Evolutionary conservation across 1,140 invertebrate species (phyloP).

Genomic region (Epicauta chinensis): DNA sequence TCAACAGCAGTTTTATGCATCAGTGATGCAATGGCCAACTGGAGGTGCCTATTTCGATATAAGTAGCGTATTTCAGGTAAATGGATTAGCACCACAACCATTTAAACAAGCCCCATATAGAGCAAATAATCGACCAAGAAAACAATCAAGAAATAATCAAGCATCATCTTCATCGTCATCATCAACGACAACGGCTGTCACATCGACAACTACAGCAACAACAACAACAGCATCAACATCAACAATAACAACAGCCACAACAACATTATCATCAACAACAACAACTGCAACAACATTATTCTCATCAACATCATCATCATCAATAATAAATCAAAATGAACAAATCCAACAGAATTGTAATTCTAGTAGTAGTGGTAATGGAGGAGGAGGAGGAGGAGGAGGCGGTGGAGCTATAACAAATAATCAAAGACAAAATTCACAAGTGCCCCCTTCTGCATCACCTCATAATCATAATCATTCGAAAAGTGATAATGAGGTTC

Average conservation of each 20-base stretch:
- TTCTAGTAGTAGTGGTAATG: slow-evolving; percentile 2
- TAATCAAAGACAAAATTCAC: background rate
- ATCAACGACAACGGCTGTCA: too few species aligned
- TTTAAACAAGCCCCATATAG: slow-evolving; percentile 50
- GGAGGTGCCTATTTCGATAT: slow-evolving; percentile 62
- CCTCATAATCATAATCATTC: background rate
- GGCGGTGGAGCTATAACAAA: background rate
- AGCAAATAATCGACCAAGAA: slow-evolving; percentile 21
- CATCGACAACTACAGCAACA: background rate
- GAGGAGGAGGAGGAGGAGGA: background rate
- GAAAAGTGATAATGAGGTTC: slow-evolving; percentile 12
- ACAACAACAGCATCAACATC: background rate
- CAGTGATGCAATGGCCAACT: slow-evolving; percentile 52
- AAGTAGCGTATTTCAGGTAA: slow-evolving; percentile 63
- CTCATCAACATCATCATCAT: too few species aligned
- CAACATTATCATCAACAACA: too few species aligned
- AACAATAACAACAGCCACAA: too few species aligned
- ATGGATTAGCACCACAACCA: slow-evolving; percentile 65
- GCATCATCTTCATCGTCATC: too few species aligned
- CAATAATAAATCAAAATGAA: background rate
- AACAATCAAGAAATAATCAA: slow-evolving; percentile 14
- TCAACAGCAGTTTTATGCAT: slow-evolving; percentile 48
- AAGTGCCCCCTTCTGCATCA: slow-evolving; percentile 8
- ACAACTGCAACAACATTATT: too few species aligned
- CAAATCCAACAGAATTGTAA: background rate